Evolutionary conservation across 2,797 vertebrate species (phyloP), one percentile per base, ranked within the genome.

Genomic region (Syngnathus acus): DNA sequence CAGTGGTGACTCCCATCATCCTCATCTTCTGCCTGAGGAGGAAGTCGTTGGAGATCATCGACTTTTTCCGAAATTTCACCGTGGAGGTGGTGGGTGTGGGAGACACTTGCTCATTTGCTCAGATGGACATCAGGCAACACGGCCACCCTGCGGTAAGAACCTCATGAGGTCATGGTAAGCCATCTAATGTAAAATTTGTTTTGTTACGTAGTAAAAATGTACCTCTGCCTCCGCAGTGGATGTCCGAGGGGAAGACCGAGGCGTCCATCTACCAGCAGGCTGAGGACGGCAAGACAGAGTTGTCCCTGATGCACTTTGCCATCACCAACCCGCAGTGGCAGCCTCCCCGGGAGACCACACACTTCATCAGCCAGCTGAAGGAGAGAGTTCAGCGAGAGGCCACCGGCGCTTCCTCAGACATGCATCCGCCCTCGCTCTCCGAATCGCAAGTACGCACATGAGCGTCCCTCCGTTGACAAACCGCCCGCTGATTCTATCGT

Each of bases 281-380:
- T 0, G 96, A 99, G 77, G 96, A 98, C 0, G 96, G 97, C 58
- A 99, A 99, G 86, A 99, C 97, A 0, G 96, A 99, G 78, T 82
- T 99, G 71, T 99, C 97, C 0, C 94, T 99, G 71, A 98, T 99
- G 96, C 97, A 98, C 85, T 99, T 99, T 50, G 97, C 97, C 74
- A 97, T 99, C 86, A 98, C 96, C 66, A 98, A 98, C 78, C 97
- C 97, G 9, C 95, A 94, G 70, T 99, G 97, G 97, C 96, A 97
- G 85, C 97, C 97, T 0, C 95, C 97, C 0, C 91, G 89, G 0
- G 95, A 98, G 86, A 98, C 96, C 83, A 98, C 95, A 0, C 95
- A 95, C 76, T 98, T 98, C 87, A 94, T 99, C 68, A 95, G 94
- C 79, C 96, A 96, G 84, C 90, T 99, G 72, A 98, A 96, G 83